Evolutionary conservation across 2,113 vertebrate species (phyloP), one percentile per base, ranked within the genome.

Genomic region (Cnemophilus loriae): DNA sequence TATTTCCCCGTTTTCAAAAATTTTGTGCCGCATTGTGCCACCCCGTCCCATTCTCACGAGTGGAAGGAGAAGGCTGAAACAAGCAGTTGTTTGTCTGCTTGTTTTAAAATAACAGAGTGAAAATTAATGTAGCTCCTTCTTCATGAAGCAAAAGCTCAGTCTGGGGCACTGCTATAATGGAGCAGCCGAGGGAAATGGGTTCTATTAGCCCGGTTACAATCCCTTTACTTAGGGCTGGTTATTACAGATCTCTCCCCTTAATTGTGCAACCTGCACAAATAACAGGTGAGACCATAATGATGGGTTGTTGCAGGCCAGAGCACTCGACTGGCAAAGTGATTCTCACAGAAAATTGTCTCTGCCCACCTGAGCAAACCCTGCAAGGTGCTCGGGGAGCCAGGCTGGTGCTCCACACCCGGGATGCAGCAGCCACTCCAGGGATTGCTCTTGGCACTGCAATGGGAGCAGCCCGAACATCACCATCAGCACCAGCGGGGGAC

Each of bases 241-340:
- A 92, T 96, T 93, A 88, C 78, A 69, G 65, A 28, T 39, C 92
- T 84, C 64, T 71, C 53, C 89, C 74, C 64, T 82, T 95, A 96
- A 93, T 79, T 94, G 84, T 73, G 84, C 92, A 90, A 47, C 69
- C 86, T 91, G 77, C 87, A 93, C 63, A 94, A 94, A 95, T 87
- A 88, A 73, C 93, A 91, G 89, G 91, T 90, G 77, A 87, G 27
- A 7, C 39, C 0, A 0, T 81, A 90, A 92, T 87, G 84, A 90
- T 50, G 80, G 81, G 84, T 22, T 94, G 77, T 84, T 82, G 32
- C 86, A 84, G 57, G 4, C 71, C 81, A 94, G 50, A 84, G 85
- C 89, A 30, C 86, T 94, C 21, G 0, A n/a, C 70, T 91, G 85
- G 46, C 68, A 85, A 76, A 91, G 73, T 7, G 37, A 33, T 88